Evolutionary conservation across 2,113 vertebrate genomes (phyloP).

Genomic region (Anseranas semipalmata): DNA sequence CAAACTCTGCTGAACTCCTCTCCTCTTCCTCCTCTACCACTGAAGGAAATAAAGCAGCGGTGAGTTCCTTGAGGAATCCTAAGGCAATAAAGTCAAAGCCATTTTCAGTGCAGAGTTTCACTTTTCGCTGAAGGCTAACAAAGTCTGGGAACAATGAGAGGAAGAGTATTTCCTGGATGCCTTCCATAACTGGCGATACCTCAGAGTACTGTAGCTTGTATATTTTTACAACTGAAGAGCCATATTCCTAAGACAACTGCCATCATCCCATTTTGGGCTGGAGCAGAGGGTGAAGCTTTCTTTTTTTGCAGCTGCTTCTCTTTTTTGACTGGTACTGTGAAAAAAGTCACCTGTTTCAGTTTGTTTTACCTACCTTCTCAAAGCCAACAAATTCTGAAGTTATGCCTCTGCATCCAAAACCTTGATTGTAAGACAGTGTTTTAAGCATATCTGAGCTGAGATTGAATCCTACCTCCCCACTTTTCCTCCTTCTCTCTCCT

Average conservation of each 20-base stretch:
- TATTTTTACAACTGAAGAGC: neutral
- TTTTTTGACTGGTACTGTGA: neutral
- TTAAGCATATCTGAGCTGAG: neutral
- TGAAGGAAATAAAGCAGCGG: conserved; percentile 70
- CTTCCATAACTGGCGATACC: neutral
- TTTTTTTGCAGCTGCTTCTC: neutral
- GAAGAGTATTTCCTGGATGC: neutral
- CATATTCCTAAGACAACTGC: neutral
- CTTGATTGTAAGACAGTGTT: neutral
- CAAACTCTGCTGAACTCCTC: conserved; percentile 78
- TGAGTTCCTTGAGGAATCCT: conserved; percentile 22
- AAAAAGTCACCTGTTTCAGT: neutral
- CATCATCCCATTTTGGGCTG: neutral
- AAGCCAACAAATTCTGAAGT: neutral
- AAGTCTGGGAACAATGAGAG: neutral
- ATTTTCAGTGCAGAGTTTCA: neutral
- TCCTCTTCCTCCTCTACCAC: conserved; percentile 70
- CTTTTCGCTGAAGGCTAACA: neutral
- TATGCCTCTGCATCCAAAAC: neutral
- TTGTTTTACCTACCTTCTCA: neutral
- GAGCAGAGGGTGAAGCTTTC: neutral
- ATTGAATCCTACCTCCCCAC: neutral
- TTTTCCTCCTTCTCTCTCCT: neutral
- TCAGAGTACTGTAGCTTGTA: neutral
- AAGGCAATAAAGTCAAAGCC: neutral